Base-by-base conservation (phyloP, 2,797 vertebrate species). In the Eleutherodactylus coqui region DNA sequence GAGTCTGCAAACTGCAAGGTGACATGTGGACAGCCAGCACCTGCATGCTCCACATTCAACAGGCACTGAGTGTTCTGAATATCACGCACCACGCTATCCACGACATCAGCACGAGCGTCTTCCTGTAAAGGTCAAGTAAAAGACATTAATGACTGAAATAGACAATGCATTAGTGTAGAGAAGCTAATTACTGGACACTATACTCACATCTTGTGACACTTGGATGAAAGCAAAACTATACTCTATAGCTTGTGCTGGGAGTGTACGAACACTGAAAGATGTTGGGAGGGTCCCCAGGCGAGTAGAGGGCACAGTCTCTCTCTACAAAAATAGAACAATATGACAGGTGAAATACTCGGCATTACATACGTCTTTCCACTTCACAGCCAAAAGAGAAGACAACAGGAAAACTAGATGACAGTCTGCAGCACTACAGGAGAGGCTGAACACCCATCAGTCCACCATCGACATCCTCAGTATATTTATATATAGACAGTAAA, bases 1-100 rank as follows among this genome's bases (percentile, higher is more conserved):
- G 97, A 97, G 91, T 99, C 98, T 0, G 94, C 89, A 0, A 97
- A 98, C 94, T 98, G 97, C 92, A 99, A 93, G 8, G 97, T 97
- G 92, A 97, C 97, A 0, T 94, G 95, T 9, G 96, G 95, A 84
- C 98, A 99, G 91, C 90, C 86, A 19, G 90, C 89, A 0, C 96
- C 97, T 1, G 91, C 82, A 87, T 96, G 96, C 91, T 99, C 98
- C 92, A 98, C 96, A 4, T 99, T 99, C 85, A 99, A 92, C 91
- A 97, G 95, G 94, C 98, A 99, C 95, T 99, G 98, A 41, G 90
- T 97, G 93, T 99, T 99, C 88, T 99, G 98, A 92, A 99, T 97
- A 92, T 99, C 97, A 81, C 96, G 92, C 53, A 99, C 97, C 70
- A 99, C 91, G 1, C 96, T 97, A 95, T 99, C 98, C 91, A 99